A percentile compares a stretch with the other conserved stretches of the same genome.
Conservation (phyloP, 1,140 invertebrate species). For the Brachionus plicatilis region DNA sequence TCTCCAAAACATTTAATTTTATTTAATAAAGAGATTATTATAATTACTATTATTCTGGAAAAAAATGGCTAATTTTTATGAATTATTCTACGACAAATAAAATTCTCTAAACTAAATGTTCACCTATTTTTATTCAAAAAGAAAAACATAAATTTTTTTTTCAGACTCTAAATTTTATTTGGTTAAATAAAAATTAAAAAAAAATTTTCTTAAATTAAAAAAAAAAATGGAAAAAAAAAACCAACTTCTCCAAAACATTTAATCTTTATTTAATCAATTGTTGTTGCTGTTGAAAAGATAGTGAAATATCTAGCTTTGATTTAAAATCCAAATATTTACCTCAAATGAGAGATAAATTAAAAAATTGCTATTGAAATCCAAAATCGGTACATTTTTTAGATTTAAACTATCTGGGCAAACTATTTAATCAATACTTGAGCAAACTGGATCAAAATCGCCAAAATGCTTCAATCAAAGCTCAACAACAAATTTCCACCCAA, state of each 20-base stretch:
- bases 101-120: too few relatives aligned
- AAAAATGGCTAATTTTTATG: too few relatives aligned
- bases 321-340: slow-evolving; percentile 19
- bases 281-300: background rate
- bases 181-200: too few relatives aligned
- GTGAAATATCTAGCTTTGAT: background rate
- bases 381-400: slow-evolving; percentile 13
- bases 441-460: background rate
- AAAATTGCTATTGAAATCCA: background rate
- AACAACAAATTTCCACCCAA: background rate
- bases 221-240: too few relatives aligned
- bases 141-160: too few relatives aligned
- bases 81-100: too few relatives aligned
- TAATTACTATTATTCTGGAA: too few relatives aligned
- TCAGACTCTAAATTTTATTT: too few relatives aligned
- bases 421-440: slow-evolving; percentile 23
- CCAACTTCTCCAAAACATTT: background rate
- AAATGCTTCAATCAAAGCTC: background rate
- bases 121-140: too few relatives aligned
- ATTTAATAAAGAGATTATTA: too few relatives aligned
- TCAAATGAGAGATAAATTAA: background rate
- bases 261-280: slow-evolving; percentile 4
- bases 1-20: too few relatives aligned
- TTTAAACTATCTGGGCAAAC: background rate
- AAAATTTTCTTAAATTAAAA: too few relatives aligned